Base-by-base conservation (phyloP, 2,888 invertebrate genomes). In the Habrosyne pyritoides region DNA sequence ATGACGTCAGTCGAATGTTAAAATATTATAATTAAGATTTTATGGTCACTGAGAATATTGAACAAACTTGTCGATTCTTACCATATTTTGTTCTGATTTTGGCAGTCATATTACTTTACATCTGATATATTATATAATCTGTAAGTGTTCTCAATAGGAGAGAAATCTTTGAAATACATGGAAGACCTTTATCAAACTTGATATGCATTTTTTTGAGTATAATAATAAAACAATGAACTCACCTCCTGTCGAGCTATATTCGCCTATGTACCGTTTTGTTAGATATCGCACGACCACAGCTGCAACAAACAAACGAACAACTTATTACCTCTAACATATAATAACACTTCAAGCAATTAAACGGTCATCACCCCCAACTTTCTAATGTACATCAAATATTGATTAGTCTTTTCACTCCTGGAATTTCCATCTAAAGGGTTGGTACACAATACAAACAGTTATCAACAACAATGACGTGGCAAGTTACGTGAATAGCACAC, bases 221-320 rank as follows among this genome's bases (percentile, higher is more conserved):
- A 21, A 47, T 52, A 12, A 21, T 53, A 36, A 61, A 57, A 30
- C 51, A 50, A 58, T 57, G 26, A 63, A 94, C 95, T 94, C 84
- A 96, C 96, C 96, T 86, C 95, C 95, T 71, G 95, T 95, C 61
- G 96, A 96, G 89, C 96, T 96, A 92, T 96, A 96, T 93, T 96
- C 96, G 69, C 96, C 96, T 78, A 96, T 96, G 85, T 96, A 96
- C 74, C 96, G 93, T 88, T 95, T 96, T 63, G 96, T 96, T 75
- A 96, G 92, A 89, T 96, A 96, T 77, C 96, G 94, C 79, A 96
- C 96, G 67, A 95, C 95, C 76, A 96, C 95, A 79, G 96, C 96
- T 96, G 94, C 70, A 96, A 95, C 88, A 93, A 88, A 85, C 83
- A 77, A 73, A 81, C 80, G 75, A 60, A 18, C 14, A 42, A 42